phyloP scores from a whole-genome alignment of 2,888 invertebrate genomes.

The Chromoteleia sp. region DNA sequence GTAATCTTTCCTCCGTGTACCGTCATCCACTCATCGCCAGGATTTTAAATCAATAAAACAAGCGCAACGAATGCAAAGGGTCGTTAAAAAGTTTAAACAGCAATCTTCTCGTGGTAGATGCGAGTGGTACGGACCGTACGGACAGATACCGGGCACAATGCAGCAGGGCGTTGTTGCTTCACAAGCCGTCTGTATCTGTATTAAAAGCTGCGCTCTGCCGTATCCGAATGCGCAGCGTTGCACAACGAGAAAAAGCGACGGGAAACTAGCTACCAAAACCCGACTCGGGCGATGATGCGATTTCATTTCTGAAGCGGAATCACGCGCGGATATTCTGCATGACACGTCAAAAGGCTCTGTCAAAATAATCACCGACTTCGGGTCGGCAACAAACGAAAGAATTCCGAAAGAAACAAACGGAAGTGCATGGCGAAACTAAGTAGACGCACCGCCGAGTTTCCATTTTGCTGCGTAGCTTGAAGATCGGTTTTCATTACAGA shows the following conservation, averaged over 20 bases:
- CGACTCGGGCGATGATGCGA: constrained; percentile 4
- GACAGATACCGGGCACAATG: constrained; percentile 36
- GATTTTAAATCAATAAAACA: background rate
- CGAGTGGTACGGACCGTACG: constrained; percentile 36
- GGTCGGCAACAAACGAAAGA: background rate
- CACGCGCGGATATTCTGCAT: constrained; percentile 32
- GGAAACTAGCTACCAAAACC: constrained; percentile 16
- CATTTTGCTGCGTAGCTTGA: constrained; percentile 16
- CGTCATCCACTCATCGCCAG: background rate
- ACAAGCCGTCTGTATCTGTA: too few species aligned
- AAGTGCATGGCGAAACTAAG: constrained; percentile 41
- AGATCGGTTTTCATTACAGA: background rate
- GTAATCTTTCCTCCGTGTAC: too few species aligned
- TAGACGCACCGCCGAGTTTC: constrained; percentile 15
- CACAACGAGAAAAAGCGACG: constrained; percentile 20
- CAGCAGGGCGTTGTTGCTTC: too few species aligned
- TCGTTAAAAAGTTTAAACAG: constrained; percentile 39
- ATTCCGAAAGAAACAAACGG: too few species aligned
- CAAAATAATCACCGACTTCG: constrained; percentile 19
- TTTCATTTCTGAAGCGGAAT: constrained; percentile 35
- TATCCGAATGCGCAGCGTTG: constrained; percentile 20
- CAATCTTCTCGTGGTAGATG: constrained; percentile 28
- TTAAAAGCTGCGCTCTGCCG: too few species aligned
- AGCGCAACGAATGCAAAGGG: too few species aligned
- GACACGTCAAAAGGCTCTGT: constrained; percentile 31